phyloP scores from a whole-genome alignment of 1,140 invertebrate genomes.

The Sminthurides bifidus region DNA sequence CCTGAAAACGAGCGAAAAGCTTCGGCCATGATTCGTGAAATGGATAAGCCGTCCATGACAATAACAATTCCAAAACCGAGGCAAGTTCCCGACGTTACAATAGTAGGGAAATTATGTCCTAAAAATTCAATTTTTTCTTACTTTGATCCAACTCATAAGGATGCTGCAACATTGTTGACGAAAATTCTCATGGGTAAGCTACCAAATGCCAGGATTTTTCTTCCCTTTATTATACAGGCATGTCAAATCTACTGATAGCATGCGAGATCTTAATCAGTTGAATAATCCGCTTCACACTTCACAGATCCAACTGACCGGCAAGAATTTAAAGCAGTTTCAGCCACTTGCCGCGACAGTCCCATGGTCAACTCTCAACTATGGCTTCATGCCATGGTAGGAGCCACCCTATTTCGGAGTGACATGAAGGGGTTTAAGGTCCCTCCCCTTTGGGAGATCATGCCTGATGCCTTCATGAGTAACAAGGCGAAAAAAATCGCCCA shows the following conservation, averaged over 20 bases:
- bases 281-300: neutral
- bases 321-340: neutral
- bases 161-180: slow-evolving; percentile 12
- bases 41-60: neutral
- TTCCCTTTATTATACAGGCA: neutral
- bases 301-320: neutral
- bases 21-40: neutral
- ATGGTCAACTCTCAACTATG: slow-evolving; percentile 23
- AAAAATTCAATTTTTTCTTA: slow-evolving; percentile 18
- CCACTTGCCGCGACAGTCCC: slow-evolving; percentile 8
- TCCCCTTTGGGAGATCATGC: slow-evolving; percentile 28
- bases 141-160: slow-evolving; percentile 22
- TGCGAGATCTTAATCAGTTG: neutral
- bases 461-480: slow-evolving; percentile 24
- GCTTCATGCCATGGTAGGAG: slow-evolving; percentile 15
- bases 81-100: slow-evolving; percentile 5
- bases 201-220: neutral
- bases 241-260: neutral
- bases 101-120: slow-evolving; percentile 2
- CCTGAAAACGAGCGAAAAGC: neutral
- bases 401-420: slow-evolving; percentile 14
- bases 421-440: slow-evolving; percentile 19
- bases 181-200: slow-evolving; percentile 21
- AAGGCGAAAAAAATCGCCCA: slow-evolving; percentile 8
- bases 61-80: neutral